Base-by-base conservation (phyloP, 2,797 vertebrate species). In the Sebastolobus altivelis region DNA sequence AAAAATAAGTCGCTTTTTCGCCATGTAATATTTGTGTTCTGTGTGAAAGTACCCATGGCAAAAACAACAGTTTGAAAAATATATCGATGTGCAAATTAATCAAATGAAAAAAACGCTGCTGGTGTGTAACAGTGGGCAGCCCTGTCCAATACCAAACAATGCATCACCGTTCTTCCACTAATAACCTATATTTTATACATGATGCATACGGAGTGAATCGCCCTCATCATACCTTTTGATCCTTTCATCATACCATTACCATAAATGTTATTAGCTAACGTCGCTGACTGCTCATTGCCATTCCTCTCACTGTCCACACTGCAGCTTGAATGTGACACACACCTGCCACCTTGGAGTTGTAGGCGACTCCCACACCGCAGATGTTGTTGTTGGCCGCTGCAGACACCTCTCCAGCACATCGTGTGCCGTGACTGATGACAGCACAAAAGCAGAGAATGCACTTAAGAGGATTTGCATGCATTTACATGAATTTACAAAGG, bases 281-380 rank as follows among this genome's bases (percentile, higher is more conserved):
- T 76, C 4, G 3, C 29, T 55, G 52, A 55, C 33, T 27, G 69
- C 58, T 91, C 75, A 81, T 85, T 88, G 68, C 56, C 72, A 79
- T 87, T 79, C 77, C 6, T 49, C 54, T 63, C 65, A 43, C 9
- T 73, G 65, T 77, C 65, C 38, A 65, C 69, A 67, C 63, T 63
- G 71, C 54, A 62, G 46, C 56, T 72, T 65, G 49, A 82, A 77
- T 46, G n/a, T 83, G 76, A 65, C 76, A 88, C 89, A 1, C 95
- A 99, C 99, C 98, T 96, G 99, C 98, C 76, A 99, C 99, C 90
- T 97, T 98, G 77, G 99, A 99, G 93, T 97, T 97, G 93, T 99
- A 99, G 0, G 99, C 98, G 35, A 99, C 98, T 75, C 99, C 99
- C 67, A 99, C 98, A 0, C 99, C 99, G 20, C 98, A 99, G 92